Evolutionary conservation across 2,888 invertebrate genomes (phyloP), one percentile per base, ranked within the genome.

Genomic region (Macropis europaea): DNA sequence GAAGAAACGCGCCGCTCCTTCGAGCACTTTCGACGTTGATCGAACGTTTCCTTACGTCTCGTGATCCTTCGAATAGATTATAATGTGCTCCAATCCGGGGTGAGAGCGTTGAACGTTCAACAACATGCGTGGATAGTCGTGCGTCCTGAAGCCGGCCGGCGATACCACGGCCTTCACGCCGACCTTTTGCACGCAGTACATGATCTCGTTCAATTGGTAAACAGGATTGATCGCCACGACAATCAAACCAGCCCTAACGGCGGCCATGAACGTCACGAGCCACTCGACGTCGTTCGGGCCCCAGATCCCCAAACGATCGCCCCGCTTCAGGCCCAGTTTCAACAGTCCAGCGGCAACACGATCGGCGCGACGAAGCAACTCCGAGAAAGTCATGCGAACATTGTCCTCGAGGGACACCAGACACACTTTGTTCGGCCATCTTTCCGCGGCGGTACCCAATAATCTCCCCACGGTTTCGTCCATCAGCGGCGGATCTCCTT

Each of bases 271-370:
- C 0, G 93, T 90, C 0, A 96, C 81, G 68, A 94, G 92, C 97
- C 97, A 97, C 85, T 96, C 94, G 43, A 93, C 87, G 32, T 92
- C 91, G 89, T 96, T 97, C 0, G 96, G 95, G 0, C 94, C 93
- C 95, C 95, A 96, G 19, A 97, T 91, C 0, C 95, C 97, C 2
- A 97, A 85, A 6, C 94, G 90, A 84, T 97, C 97, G 0, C 96
- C 96, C 26, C 90, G 91, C 59, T 92, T 86, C 15, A 97, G 83
- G 0, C 96, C 96, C 22, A 95, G 82, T 36, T 92, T 92, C n/a
- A 92, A 81, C 0, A 97, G 91, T 0, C 95, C 95, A 0, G 94
- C 94, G 0, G 96, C 96, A 2, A 96, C 84, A 57, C 91, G 91
- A 85, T 96, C 94, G 0, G 93, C 94, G 92, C 96, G 90, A 28